Base-by-base conservation (phyloP, 2,888 invertebrate genomes). In the Xylota segnis region DNA sequence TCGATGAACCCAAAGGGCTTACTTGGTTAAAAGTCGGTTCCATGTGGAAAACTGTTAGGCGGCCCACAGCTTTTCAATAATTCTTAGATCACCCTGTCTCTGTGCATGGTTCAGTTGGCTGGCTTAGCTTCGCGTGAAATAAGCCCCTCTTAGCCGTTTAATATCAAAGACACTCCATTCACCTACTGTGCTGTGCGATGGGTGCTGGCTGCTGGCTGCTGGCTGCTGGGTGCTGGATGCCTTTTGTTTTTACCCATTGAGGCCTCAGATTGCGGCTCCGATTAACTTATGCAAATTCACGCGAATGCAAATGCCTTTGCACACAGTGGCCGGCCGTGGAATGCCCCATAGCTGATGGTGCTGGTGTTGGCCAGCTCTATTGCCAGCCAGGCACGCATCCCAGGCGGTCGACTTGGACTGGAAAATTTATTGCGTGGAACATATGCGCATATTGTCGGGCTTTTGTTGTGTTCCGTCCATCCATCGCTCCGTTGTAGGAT, bases 361-460 rank as follows among this genome's bases (percentile, higher is more conserved):
- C 14, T 23, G 37, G 6, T 23, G 10, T 6, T 45, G 16, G 54
- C 10, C 3, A 3, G 23, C 23, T 23, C 3, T 23, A 2, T 23
- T 23, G 23, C 23, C 23, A 2, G 23, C 23, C 10, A 29, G 32
- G 70, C 70, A 76, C 76, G 82, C 81, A 86, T 76, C 71, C 43
- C 16, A 16, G 40, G 23, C 32, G 43, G 52, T 54, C 50, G 2
- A 40, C 59, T 81, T 81, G 81, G 54, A 71, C 76, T 75, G 76
- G 61, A 76, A 86, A 86, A 81, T 86, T 86, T 86, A 86, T 86
- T 86, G 61, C 82, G 81, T 82, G 81, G 84, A 86, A 86, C 81
- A 72, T 83, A 65, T 76, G 84, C 52, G 37, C 75, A 59, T 68
- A 74, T 70, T 70, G 63, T 65, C 58, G 79, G 74, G 1, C 65